Evolutionary conservation across 2,888 invertebrate species (phyloP).

Genomic region (Tyria jacobaeae): DNA sequence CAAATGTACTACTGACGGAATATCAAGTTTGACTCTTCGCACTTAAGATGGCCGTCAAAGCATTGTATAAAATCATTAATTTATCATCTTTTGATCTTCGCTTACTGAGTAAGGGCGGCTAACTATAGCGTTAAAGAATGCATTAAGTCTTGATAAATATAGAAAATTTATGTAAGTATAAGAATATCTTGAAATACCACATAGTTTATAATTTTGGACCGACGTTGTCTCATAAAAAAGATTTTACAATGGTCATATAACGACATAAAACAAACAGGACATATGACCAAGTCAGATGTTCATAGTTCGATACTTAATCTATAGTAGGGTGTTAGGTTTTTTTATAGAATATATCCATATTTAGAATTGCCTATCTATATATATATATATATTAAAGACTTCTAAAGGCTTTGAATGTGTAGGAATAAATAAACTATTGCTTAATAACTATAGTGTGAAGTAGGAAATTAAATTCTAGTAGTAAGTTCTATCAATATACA

Average conservation of each 20-base stretch:
- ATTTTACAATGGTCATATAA: not conserved
- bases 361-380: slow-evolving; percentile 33
- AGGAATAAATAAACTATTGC: slow-evolving; percentile 14
- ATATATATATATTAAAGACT: slow-evolving; percentile 16
- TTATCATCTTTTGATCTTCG: not conserved
- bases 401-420: slow-evolving; percentile 40
- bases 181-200: not conserved
- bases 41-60: not conserved
- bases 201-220: not conserved
- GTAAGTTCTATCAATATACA: not conserved
- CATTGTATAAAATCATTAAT: not conserved
- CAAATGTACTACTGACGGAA: not conserved
- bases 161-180: not conserved
- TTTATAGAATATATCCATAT: not conserved
- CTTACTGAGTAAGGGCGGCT: not conserved
- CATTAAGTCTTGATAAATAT: not conserved
- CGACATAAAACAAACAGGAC: not conserved
- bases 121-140: not conserved
- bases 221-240: not conserved
- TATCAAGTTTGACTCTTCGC: not conserved
- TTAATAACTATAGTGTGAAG: slow-evolving; percentile 12
- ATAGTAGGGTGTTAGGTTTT: not conserved
- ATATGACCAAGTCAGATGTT: slow-evolving; percentile 29
- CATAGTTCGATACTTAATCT: slow-evolving; percentile 11
- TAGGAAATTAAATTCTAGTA: not conserved